Evolutionary conservation across 2,113 vertebrate genomes (phyloP).

Genomic region (Melanerpes aurifrons): DNA sequence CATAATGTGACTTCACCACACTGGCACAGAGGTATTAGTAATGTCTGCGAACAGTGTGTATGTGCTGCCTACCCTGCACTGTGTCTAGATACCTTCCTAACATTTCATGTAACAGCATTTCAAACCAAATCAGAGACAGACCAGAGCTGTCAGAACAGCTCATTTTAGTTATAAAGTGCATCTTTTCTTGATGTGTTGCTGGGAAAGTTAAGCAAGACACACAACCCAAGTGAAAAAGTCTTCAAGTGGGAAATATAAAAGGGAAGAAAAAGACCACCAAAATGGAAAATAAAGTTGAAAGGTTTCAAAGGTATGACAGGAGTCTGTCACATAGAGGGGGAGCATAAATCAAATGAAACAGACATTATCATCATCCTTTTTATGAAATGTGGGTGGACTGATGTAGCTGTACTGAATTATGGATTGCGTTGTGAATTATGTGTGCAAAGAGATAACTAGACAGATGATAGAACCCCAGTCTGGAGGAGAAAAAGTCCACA

Average conservation of each 20-base stretch:
- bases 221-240: background rate
- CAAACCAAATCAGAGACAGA: conserved; percentile 26
- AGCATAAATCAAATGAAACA: background rate
- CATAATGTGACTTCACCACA: too few species aligned
- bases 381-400: background rate
- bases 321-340: background rate
- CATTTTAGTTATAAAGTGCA: conserved; percentile 22
- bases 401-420: background rate
- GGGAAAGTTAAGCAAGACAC: conserved; percentile 9
- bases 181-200: background rate
- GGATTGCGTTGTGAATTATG: background rate
- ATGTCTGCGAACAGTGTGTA: background rate
- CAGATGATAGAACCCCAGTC: background rate
- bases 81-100: background rate
- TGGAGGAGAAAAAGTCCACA: background rate
- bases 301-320: background rate
- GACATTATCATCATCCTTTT: background rate
- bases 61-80: background rate
- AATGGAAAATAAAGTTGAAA: conserved; percentile 1
- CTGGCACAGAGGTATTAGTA: background rate
- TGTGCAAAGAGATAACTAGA: background rate
- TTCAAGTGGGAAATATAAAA: background rate
- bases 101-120: conserved; percentile 18
- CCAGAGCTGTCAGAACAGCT: conserved; percentile 23
- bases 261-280: background rate